phyloP scores from a whole-genome alignment of 2,797 vertebrate species.

The Dendrocincla fuliginosa region DNA sequence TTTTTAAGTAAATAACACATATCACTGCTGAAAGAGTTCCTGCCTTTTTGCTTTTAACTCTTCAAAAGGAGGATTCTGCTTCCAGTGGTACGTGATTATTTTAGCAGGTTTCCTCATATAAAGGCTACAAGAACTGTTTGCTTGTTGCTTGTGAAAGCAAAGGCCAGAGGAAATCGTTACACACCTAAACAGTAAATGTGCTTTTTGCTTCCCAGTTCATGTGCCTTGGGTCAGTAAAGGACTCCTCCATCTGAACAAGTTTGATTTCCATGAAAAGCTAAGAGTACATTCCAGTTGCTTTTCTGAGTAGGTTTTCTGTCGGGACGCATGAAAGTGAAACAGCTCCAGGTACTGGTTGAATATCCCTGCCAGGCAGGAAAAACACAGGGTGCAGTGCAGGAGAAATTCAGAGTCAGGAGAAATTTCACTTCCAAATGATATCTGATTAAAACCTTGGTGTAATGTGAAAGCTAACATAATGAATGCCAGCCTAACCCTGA shows the following conservation, averaged over 20 bases:
- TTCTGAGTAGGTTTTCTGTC: neutral
- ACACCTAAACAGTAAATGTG: neutral
- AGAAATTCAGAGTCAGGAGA: neutral
- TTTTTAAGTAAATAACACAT: neutral
- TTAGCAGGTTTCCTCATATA: neutral
- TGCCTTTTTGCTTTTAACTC: neutral
- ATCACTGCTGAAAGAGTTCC: neutral
- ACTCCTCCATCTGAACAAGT: neutral
- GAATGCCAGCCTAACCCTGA: neutral
- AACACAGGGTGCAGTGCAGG: neutral
- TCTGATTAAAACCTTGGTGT: neutral
- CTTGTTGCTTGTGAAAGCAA: neutral
- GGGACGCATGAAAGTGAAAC: neutral
- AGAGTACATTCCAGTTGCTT: neutral
- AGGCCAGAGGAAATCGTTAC: conserved; percentile 1
- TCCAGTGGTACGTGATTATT: neutral
- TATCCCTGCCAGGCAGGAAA: neutral
- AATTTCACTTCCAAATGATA: neutral
- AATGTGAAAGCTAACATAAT: neutral
- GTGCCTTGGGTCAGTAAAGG: neutral
- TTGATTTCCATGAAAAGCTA: neutral
- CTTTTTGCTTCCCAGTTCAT: neutral
- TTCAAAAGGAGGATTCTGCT: neutral
- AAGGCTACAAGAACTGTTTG: neutral
- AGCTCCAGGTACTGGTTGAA: neutral